Conservation (phyloP, 2,113 vertebrate species). For the Australoheros scitulus region DNA sequence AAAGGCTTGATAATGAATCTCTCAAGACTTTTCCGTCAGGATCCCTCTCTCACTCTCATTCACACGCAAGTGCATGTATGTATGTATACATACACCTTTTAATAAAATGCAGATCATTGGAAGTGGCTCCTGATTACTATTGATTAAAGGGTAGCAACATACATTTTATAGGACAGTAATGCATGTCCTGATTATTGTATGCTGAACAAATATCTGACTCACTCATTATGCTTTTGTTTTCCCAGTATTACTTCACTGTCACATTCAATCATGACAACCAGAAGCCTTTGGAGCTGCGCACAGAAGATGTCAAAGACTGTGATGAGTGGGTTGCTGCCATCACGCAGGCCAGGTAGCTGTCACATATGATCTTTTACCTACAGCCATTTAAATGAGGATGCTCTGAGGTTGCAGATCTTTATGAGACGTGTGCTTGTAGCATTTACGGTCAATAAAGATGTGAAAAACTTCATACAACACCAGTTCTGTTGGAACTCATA, state of each 20-base stretch:
- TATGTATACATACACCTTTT: background rate
- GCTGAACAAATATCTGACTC: background rate
- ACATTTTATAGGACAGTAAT: background rate
- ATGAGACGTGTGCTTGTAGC: background rate
- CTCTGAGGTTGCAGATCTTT: background rate
- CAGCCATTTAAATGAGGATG: background rate
- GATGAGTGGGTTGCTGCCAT: slow-evolving; percentile 98
- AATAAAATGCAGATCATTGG: background rate
- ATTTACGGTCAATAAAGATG: background rate
- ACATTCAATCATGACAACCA: slow-evolving; percentile 97
- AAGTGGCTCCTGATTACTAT: background rate
- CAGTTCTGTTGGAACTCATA: background rate
- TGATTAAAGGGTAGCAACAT: slow-evolving; percentile 2
- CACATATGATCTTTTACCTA: slow-evolving; percentile 35
- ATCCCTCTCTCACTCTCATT: slow-evolving; percentile 14
- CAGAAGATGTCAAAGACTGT: slow-evolving; percentile 94
- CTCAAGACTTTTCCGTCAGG: slow-evolving; percentile 54
- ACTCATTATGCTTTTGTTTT: slow-evolving; percentile 30
- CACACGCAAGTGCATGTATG: background rate
- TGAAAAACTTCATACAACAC: background rate
- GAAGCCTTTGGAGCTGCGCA: slow-evolving; percentile 93
- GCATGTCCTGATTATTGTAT: background rate
- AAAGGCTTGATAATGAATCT: slow-evolving; percentile 71
- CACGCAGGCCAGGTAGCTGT: slow-evolving; percentile 90
- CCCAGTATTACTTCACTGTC: slow-evolving; percentile 94